Evolutionary conservation across 1,140 invertebrate genomes (phyloP).

Genomic region (Cyclina sinensis): DNA sequence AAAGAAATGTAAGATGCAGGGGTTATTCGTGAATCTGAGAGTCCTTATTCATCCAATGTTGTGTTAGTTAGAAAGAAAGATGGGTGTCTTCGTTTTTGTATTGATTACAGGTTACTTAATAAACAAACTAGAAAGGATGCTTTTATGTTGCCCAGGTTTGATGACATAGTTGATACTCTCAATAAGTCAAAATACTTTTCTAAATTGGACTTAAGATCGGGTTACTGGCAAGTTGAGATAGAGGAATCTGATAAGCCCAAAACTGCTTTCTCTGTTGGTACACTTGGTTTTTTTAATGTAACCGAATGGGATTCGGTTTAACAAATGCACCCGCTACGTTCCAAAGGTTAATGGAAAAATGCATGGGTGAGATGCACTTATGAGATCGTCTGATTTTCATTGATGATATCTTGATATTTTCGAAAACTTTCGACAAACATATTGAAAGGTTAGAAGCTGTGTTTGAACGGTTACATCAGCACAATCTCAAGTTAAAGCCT

Average conservation of each 20-base stretch:
- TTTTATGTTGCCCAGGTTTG: neutral
- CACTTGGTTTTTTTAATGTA: neutral
- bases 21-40: neutral
- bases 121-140: neutral
- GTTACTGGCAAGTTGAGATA: neutral
- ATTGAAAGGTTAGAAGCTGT: neutral
- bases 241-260: neutral
- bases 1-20: neutral
- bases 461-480: too few relatives aligned
- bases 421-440: neutral
- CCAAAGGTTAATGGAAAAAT: neutral
- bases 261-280: neutral
- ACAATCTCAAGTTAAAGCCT: too few relatives aligned
- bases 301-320: neutral
- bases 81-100: neutral
- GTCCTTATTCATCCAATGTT: neutral
- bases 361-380: neutral
- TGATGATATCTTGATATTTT: conserved; percentile 29
- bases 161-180: neutral
- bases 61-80: neutral
- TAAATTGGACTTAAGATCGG: neutral
- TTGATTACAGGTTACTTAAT: conserved; percentile 20
- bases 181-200: neutral
- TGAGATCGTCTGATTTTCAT: neutral
- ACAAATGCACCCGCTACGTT: conserved; percentile 7